Base-by-base conservation (phyloP, 1,140 invertebrate species). In the Patella vulgata region DNA sequence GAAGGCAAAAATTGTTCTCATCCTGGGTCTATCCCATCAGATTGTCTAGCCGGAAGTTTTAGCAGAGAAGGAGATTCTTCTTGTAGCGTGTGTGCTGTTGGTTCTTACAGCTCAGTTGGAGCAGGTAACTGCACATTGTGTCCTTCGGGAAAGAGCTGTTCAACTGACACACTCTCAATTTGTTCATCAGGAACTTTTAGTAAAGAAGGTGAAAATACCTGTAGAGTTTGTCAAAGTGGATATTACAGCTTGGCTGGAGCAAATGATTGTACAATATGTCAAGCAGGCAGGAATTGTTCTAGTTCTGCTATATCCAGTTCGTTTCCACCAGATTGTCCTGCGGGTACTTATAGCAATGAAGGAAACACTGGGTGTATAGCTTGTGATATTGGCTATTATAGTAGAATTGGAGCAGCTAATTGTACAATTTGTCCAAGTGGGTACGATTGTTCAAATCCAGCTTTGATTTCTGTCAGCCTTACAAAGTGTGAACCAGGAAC, bases 371-470 rank as follows among this genome's bases (percentile, higher is more conserved):
- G 31, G 12, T 71, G 66, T 39, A 50, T 39, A 9, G n/a, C 30
- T 44, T 73, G 68, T 62, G 36, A 48, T 12, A 19, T 36, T 28
- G 71, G 62, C 14, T 43, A 57, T 23, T 71, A 65, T 56, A 65
- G 64, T 57, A 6, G 25, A 28, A 48, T 59, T n/a, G 73, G 70
- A 23, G 33, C 51, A 17, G 46, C 47, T 19, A 54, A 31, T 19
- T 75, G 73, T 47, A 63, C 58, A 0, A 12, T 43, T 11, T 75
- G 73, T 61, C 63, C 64, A 27, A 67, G 40, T 8, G 74, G 78
- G 9, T 57, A 63, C 11, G 51, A 71, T 23, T 50, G 27, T 46
- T 33, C 17, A 21, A 42, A 27, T 23, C 25, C 43, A 19, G 52
- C 52, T 6, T 19, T 54, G 19, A 4, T 23, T 11, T n/a, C 19